Evolutionary conservation across 2,888 invertebrate species (phyloP), one percentile per base, ranked within the genome.

Genomic region (Scotopteryx bipunctaria): DNA sequence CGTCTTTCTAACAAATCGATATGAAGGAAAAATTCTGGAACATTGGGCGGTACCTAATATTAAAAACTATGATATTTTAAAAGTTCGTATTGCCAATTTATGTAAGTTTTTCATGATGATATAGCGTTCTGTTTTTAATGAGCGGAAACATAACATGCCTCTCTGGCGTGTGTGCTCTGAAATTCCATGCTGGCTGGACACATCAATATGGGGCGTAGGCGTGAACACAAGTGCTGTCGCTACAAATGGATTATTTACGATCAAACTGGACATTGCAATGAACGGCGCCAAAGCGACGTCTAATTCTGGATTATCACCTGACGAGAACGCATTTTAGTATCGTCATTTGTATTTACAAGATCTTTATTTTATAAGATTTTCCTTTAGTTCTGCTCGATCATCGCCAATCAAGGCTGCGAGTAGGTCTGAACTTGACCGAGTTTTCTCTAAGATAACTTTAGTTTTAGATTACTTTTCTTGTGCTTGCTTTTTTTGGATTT

Each of bases 261-360:
- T 73, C 67, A 33, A 57, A 41, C 51, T 51, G 46, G 50, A 64
- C 60, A 62, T 65, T 55, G 60, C 65, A 64, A 56, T 55, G 61
- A 63, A 60, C 47, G 70, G 61, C 73, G 73, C 70, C 69, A 70
- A 48, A 48, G 31, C 32, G 13, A 69, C 57, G 63, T 67, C 72
- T 76, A 76, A 67, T 72, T 77, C 66, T 61, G 69, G 65, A 73
- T 61, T 73, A 67, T 66, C 69, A 73, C 67, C 71, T 72, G 75
- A 70, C 67, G 58, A 59, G 46, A 44, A 43, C 55, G 33, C 45
- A 57, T 67, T 66, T 64, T 67, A 71, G 69, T 54, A 51, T 55
- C 56, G 44, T 44, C 40, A 14, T 23, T 42, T 51, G 53, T 29
- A 48, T 38, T 53, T 48, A 35, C 44, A 41, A 35, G 50, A 47